Base-by-base conservation (phyloP, 1,140 invertebrate genomes). In the Sarcophaga peregrina region DNA sequence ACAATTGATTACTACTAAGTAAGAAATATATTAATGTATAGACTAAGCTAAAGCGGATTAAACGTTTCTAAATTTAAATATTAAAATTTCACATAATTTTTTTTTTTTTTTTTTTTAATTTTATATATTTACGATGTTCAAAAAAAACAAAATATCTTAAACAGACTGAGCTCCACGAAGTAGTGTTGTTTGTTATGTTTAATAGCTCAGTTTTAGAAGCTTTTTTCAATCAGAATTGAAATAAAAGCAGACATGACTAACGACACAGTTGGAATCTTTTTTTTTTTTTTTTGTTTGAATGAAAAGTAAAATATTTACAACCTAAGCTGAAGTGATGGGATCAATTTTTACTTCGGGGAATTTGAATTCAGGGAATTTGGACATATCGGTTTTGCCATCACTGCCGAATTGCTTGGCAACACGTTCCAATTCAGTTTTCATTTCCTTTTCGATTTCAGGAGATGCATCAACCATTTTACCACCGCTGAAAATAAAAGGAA, bases 341-440 rank as follows among this genome's bases (percentile, higher is more conserved):
- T 94, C 93, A 83, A 94, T 89, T 85, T 92, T 92, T 78, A 93
- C 93, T 83, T 94, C 95, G 83, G 92, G 91, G 86, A 97, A 98
- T 86, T 94, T 95, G 86, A 98, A 96, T 15, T 92, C 90, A 10
- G 97, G 97, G 91, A 98, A 98, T 90, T 97, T 93, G 8, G 95
- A 95, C 94, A 98, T 96, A 88, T 98, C 96, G 45, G 93, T 92
- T 81, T 95, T 95, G 73, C 92, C 86, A 68, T 92, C 94, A 86
- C 95, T 96, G 74, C 95, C 95, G 91, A 92, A 98, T 83, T 95
- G 94, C 86, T 93, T 94, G 37, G 94, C 92, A 82, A 98, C 91
- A 90, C 96, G 96, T 10, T 95, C 95, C 83, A 98, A 87, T 89
- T 97, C 96, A 73, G 93, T 91, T 87, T 95, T 93, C 75, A 95